Evolutionary conservation across 2,113 vertebrate species (phyloP), one percentile per base, ranked within the genome.

Genomic region (Brachypteracias leptosomus): DNA sequence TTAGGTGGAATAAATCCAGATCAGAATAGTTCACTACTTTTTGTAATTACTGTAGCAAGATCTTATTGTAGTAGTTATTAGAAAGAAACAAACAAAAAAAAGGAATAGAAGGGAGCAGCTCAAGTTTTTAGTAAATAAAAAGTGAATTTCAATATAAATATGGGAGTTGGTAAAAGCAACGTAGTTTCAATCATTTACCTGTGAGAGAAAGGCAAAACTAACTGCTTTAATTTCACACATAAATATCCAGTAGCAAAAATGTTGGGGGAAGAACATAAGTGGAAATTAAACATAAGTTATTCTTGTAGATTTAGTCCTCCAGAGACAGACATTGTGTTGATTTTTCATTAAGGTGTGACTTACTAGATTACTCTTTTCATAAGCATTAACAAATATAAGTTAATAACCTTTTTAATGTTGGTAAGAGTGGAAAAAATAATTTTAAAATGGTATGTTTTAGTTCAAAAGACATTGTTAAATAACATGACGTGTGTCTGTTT

Each of bases 121-220:
- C 11, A 10, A 52, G 17, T 3, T 47, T 68, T 52, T 17, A 29
- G 4, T 51, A 73, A 54, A 31, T 52, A 22, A 13, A 65, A 79
- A 11, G 21, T 49, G 21, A 67, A 85, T 36, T 65, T 85, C 26
- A 65, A 20, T 8, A 54, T 55, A 77, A 65, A 46, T 3, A 36
- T 3, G 5, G 4, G 35, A 3, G 18, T 40, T 76, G 28, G 35
- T 24, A 57, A 49, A 6, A 78, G 16, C 12, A 46, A 59, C 0
- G 1, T 29, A 54, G 63, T 24, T 62, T 83, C 20, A 40, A 26
- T 54, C n/a, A n/a, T 62, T 71, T 67, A 35, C 9, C 13, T 35
- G n/a, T 47, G 25, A 63, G n/a, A n/a, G n/a, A n/a, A 65, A 78
- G 17, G 29, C 2, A 26, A 16, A 54, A 29, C 6, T 22, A n/a